Evolutionary conservation across 2,888 invertebrate species (phyloP), one percentile per base, ranked within the genome.

Genomic region (Leuctra nigra): DNA sequence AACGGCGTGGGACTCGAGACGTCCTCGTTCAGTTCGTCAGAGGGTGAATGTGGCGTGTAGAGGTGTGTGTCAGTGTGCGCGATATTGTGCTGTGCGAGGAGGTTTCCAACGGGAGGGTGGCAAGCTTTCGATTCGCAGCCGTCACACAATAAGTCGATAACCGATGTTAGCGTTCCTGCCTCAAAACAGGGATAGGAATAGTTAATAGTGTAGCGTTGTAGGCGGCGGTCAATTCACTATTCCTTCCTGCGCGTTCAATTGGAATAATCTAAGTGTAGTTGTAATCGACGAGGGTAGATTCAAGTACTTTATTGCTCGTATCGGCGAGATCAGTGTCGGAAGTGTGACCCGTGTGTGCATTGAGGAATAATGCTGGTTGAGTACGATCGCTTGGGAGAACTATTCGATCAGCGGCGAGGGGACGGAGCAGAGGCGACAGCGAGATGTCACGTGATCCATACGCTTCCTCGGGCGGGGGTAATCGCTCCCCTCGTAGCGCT

Each of bases 401-500:
- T 56, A 53, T 52, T 47, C 36, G 39, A n/a, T 35, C 33, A 24
- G 57, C 50, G 33, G 53, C 39, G 39, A 22, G 57, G 16, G 18
- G 41, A 29, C 23, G 35, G 18, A 11, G 56, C 55, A 33, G 54
- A 39, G 48, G 4, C 48, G 33, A 9, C 33, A 33, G 66, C 63
- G 67, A 64, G 61, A 59, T 60, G 62, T 59, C 60, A 52, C 59
- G 60, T 13, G 60, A 60, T 47, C 57, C 55, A 33, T 60, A 60
- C 56, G 59, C 54, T 52, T 44, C 58, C 53, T 25, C 61, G 53
- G 75, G 80, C 73, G 75, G 80, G 73, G 73, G 79, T 77, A 80
- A 82, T 77, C 78, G 84, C 77, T 77, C 82, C 74, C 72, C 75
- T 74, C 69, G 75, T 75, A 70, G 77, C 77, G 68, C 78, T 75